Evolutionary conservation across 2,113 vertebrate species (phyloP).

Genomic region (Bubo blakistoni): DNA sequence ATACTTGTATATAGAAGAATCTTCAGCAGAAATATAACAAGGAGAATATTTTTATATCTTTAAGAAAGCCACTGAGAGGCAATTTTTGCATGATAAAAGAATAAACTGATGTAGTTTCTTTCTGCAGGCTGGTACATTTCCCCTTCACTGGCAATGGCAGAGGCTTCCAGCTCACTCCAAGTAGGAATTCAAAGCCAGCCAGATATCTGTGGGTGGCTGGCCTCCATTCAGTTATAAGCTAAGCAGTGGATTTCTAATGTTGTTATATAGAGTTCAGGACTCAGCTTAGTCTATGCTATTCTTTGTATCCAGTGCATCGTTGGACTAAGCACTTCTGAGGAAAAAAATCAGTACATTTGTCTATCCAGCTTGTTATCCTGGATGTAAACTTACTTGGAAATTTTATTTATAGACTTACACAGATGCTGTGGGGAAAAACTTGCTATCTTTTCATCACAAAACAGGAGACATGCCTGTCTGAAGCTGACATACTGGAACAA

Average conservation of each 20-base stretch:
- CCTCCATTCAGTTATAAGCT: neutral
- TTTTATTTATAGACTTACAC: constrained; percentile 9
- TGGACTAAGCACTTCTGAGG: neutral
- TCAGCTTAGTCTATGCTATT: neutral
- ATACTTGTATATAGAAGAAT: neutral
- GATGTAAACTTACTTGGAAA: neutral
- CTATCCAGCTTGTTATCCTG: neutral
- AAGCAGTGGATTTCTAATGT: neutral
- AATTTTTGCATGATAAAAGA: neutral
- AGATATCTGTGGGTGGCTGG: neutral
- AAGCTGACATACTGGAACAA: neutral
- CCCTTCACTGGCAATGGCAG: neutral
- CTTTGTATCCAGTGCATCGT: neutral
- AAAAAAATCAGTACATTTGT: neutral
- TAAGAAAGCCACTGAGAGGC: neutral
- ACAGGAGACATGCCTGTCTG: neutral
- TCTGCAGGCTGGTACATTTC: neutral
- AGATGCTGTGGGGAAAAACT: constrained; percentile 1
- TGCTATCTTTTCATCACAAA: neutral
- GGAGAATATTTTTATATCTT: neutral
- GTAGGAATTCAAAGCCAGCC: neutral
- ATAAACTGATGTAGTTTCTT: neutral
- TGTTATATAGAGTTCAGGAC: neutral
- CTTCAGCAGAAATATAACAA: neutral
- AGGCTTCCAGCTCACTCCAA: neutral